Evolutionary conservation across 2,888 invertebrate genomes (phyloP).

Genomic region (Cylloceria caligata): DNA sequence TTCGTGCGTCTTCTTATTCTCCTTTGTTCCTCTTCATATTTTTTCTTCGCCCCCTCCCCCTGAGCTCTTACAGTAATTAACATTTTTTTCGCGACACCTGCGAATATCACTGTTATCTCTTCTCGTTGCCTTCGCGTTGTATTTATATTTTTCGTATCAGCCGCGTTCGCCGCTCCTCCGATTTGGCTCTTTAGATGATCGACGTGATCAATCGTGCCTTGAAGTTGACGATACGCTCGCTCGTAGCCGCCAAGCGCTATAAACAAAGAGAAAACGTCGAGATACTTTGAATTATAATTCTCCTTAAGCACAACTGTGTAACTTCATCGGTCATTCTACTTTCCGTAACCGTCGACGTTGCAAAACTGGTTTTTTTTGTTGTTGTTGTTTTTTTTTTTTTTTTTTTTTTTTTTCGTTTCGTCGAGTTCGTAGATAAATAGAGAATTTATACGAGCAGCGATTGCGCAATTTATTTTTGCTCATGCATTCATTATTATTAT

Average conservation of each 20-base stretch:
- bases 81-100: constrained; percentile 3
- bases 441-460: background rate
- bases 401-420: background rate
- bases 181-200: constrained; percentile 88
- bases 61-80: constrained; percentile 19
- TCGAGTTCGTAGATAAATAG: background rate
- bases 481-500: background rate
- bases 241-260: constrained; percentile 93
- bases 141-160: constrained; percentile 59
- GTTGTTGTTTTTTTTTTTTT: no score
- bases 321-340: background rate
- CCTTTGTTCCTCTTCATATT: background rate
- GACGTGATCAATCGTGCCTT: constrained; percentile 96
- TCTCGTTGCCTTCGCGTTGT: constrained; percentile 29
- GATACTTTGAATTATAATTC: constrained; percentile 9
- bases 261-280: constrained; percentile 49
- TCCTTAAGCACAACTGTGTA: background rate
- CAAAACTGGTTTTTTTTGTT: background rate
- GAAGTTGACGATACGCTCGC: constrained; percentile 96
- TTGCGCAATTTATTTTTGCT: background rate
- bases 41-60: constrained; percentile 17
- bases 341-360: background rate
- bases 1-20: constrained; percentile 35
- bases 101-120: constrained; percentile 38
- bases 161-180: constrained; percentile 58